These are phyloP conservation scores for Karalla daura DNA, from an alignment of 2,797 vertebrate species.

Conservation along the genomic window DNA sequence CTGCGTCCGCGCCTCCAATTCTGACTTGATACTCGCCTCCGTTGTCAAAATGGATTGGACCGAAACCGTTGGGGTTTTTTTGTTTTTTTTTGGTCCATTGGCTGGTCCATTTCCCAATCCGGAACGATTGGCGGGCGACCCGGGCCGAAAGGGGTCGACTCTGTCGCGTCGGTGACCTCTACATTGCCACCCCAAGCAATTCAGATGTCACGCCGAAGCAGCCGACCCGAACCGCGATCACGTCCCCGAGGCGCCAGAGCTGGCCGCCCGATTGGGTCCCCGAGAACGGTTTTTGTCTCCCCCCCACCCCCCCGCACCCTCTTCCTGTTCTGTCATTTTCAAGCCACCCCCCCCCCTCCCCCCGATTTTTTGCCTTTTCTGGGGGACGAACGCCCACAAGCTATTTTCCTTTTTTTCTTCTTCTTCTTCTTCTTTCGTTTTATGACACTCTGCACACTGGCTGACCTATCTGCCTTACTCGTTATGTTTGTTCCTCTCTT, in stretches of 20 bases:
- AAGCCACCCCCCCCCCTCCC: conserved; percentile 42
- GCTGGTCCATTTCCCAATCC: conserved; percentile 1
- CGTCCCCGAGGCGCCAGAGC: conserved; percentile 29
- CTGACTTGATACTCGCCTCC: background rate
- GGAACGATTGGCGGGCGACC: conserved; percentile 5
- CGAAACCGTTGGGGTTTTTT: background rate
- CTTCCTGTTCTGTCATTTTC: conserved; percentile 42
- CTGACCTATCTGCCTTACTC: conserved; percentile 82
- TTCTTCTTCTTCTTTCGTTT: too few species aligned
- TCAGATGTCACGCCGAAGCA: conserved; percentile 3
- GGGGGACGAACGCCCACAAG: conserved; percentile 49
- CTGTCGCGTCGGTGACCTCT: conserved; percentile 3
- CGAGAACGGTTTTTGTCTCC: conserved; percentile 29
- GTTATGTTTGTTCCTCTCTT: conserved; percentile 83
- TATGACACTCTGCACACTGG: conserved; percentile 78
- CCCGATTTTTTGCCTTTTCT: conserved; percentile 32
- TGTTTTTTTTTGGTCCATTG: too few species aligned
- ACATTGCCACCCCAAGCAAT: conserved; percentile 10
- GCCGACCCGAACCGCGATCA: conserved; percentile 14
- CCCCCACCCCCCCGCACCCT: conserved; percentile 37
- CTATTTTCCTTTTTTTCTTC: conserved; percentile 61
- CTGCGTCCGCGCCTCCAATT: conserved; percentile 9
- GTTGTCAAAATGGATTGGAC: background rate
- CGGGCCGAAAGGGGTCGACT: background rate
- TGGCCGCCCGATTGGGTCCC: conserved; percentile 27